Percentiles rank a stretch among this genome's conserved stretches.
Conservation (phyloP, 2,113 vertebrate genomes). For the Peucedramus taeniatus region DNA sequence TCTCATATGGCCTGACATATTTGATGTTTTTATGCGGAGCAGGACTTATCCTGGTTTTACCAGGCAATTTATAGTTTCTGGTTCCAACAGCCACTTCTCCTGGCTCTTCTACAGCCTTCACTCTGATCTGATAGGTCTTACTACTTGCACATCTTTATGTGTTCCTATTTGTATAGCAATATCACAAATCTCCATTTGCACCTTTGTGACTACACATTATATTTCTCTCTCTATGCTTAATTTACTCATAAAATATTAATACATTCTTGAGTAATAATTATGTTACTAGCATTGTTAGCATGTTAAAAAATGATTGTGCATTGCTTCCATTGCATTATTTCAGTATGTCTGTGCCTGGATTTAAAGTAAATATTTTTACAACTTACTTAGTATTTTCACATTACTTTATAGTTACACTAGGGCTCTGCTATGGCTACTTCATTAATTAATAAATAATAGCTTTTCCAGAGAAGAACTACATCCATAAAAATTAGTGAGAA, state of each 20-base stretch:
- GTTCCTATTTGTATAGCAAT: neutral
- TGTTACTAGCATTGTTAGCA: neutral
- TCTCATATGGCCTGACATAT: rapidly evolving
- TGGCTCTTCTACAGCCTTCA: neutral
- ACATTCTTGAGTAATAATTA: neutral
- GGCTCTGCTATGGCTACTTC: neutral
- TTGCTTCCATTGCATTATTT: neutral
- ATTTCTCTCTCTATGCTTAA: neutral
- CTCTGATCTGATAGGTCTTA: neutral
- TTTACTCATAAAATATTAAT: neutral
- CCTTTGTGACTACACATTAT: rapidly evolving
- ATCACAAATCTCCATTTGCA: neutral
- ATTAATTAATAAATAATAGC: neutral
- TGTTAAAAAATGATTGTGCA: neutral
- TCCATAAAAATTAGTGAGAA: neutral
- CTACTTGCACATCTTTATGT: neutral
- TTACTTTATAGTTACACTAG: neutral
- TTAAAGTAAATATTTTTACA: neutral
- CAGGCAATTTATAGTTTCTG: neutral
- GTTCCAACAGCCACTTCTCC: neutral
- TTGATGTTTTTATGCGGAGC: neutral
- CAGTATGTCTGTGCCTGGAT: neutral
- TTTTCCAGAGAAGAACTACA: neutral
- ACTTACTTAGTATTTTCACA: neutral
- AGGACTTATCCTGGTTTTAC: neutral